Conservation (phyloP, 2,797 vertebrate species). For the Anas acuta region DNA sequence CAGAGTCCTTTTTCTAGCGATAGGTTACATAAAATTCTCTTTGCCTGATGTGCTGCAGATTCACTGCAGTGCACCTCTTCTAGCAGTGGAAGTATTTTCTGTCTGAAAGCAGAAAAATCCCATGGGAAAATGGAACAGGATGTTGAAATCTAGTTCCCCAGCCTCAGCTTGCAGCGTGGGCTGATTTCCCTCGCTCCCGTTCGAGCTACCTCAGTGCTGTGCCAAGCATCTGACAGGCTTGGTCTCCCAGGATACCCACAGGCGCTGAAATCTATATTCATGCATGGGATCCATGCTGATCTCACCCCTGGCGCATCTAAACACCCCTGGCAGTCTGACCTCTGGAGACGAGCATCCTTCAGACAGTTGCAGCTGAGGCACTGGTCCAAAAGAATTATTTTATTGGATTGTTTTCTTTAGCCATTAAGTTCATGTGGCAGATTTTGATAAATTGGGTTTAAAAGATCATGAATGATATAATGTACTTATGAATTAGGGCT, state of each 20-base stretch:
- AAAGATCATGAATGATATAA: background rate
- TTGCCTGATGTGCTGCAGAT: background rate
- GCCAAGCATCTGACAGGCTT: background rate
- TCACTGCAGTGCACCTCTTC: slow-evolving; percentile 9
- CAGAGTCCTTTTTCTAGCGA: background rate
- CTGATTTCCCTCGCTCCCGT: background rate
- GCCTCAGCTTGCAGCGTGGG: background rate
- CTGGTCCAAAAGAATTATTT: background rate
- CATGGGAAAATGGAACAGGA: slow-evolving; percentile 15
- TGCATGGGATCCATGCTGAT: background rate
- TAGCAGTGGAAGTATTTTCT: background rate
- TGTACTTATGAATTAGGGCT: background rate
- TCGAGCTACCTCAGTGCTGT: background rate
- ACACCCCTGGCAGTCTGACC: background rate
- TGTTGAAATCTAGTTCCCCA: slow-evolving; percentile 4
- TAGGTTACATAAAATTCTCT: background rate
- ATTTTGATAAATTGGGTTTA: background rate
- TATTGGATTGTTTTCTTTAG: background rate
- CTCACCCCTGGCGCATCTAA: background rate
- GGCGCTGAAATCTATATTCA: background rate
- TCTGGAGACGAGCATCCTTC: background rate
- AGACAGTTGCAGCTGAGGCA: background rate
- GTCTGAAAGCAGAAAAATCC: background rate
- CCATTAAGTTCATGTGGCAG: background rate
- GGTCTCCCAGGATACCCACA: background rate